Evolutionary conservation across 2,113 vertebrate species (phyloP), one percentile per base, ranked within the genome.

Genomic region (Ceyx melanurus): DNA sequence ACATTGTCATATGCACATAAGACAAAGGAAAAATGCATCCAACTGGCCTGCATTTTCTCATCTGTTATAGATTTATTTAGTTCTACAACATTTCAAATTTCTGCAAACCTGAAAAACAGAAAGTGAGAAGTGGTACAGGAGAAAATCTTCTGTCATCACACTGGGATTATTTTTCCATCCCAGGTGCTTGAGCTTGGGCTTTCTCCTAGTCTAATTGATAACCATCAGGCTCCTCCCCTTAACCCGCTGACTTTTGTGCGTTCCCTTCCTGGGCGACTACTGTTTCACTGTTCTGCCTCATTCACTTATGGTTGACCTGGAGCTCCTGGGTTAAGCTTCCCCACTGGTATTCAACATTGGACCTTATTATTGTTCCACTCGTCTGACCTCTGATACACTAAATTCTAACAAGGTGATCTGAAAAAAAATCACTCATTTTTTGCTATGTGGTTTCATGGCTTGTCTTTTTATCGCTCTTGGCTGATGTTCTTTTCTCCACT

Each of bases 321-420:
- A 97, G 95, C 94, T 98, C 97, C 97, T 94, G 94, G 97, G 97
- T 97, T 98, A 98, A 98, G 98, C 98, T 98, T 97, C 97, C 97
- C 97, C 93, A 96, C 90, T 91, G 96, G 96, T 97, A 97, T 97
- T 98, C 97, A 97, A 70, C 95, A 96, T 97, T 90, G 94, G 96
- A 97, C 96, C 90, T 90, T 82, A 92, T 96, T 92, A 97, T 97
- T 97, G 96, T 97, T 97, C 96, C 92, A 91, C 76, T 90, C 4
- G 70, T 90, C 87, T 97, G 97, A 97, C 96, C 97, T 96, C 95
- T 75, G 62, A 92, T 79, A 95, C 81, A 93, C 96, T 93, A 93
- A 95, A 94, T 93, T 96, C 97, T 97, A 96, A 96, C 97, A 97
- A 97, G 97, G 97, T 97, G 97, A 97, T 97, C 62, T 93, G 92